Evolutionary conservation across 2,113 vertebrate species (phyloP).

Genomic region (Ptyas mucosa): DNA sequence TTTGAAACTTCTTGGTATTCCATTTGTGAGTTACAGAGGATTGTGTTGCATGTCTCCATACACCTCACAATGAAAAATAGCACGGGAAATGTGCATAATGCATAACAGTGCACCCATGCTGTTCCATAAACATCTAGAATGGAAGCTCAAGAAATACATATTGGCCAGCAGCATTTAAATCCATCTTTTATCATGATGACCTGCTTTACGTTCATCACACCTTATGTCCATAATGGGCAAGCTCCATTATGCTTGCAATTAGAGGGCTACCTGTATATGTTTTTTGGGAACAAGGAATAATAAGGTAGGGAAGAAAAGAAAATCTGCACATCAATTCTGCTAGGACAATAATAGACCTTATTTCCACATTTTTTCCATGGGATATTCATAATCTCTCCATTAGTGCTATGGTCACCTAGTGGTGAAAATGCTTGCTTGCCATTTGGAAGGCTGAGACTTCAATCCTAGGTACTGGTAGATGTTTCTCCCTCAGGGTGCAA

Average conservation of each 20-base stretch:
- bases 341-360: rapidly evolving
- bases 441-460: neutral
- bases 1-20: conserved; percentile 32
- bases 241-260: neutral
- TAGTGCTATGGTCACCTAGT: neutral
- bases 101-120: conserved; percentile 42
- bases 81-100: conserved; percentile 24
- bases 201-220: neutral
- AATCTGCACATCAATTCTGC: conserved; percentile 1
- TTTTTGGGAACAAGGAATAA: neutral
- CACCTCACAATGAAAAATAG: conserved; percentile 51
- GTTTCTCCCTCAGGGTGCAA: neutral
- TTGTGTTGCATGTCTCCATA: conserved; percentile 33
- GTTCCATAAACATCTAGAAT: conserved; percentile 5
- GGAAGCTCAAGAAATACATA: conserved; percentile 8
- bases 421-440: neutral
- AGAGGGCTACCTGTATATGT: neutral
- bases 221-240: neutral
- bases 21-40: conserved; percentile 22
- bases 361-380: neutral
- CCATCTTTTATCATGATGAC: conserved; percentile 33
- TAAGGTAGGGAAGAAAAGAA: neutral
- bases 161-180: conserved; percentile 43
- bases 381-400: rapidly evolving
- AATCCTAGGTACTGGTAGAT: neutral